Evolutionary conservation across 1,140 invertebrate species (phyloP), one percentile per base, ranked within the genome.

Genomic region (Trypoxylus dichotomus): DNA sequence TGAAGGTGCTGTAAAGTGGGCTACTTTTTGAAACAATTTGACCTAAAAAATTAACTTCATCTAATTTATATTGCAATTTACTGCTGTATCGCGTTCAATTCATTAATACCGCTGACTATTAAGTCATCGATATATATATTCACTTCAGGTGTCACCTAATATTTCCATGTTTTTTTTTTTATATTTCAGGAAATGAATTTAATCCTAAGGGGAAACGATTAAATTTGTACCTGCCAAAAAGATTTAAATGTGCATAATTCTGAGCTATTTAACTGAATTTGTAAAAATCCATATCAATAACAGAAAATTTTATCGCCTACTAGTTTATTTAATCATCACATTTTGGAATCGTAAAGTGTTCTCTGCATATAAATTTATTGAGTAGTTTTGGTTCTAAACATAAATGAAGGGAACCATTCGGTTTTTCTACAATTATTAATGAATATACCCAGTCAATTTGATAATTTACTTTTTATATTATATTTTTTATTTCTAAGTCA

Each of bases 371-470:
- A 60, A 74, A 79, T 47, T 78, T 72, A 79, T 86, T 87, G 8
- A 87, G 76, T 42, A 80, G 25, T 54, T 81, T 82, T 27, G 85
- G 86, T 77, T 89, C 86, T 15, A 86, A 80, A 77, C 86, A 87
- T 0, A 89, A 21, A 19, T 86, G 76, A 2, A 86, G 60, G 15
- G 72, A 79, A 19, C 83, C 83, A 78, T 86, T 82, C 60, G 79
- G 76, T 78, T 88, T 88, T 63, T 82, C 79, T 7, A 86, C 84
- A 24, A 84, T 79, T 0, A 88, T 82, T 68, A 87, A 78, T 27
- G 85, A 85, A 43, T 85, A 81, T 13, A 84, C 84, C 87, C 87
- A 89, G 25, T 84, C 84, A 41, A 32, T 74, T 72, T n/a, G 47
- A 54, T 54, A 54, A 54, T 71, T 24, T 71, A 71, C 63, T 71